A percentile compares a stretch with the other conserved stretches of the same genome.
phyloP scores from a whole-genome alignment of 35 echinoderm and acorn worm genomes.

The Strongylocentrotus purpuratus region DNA sequence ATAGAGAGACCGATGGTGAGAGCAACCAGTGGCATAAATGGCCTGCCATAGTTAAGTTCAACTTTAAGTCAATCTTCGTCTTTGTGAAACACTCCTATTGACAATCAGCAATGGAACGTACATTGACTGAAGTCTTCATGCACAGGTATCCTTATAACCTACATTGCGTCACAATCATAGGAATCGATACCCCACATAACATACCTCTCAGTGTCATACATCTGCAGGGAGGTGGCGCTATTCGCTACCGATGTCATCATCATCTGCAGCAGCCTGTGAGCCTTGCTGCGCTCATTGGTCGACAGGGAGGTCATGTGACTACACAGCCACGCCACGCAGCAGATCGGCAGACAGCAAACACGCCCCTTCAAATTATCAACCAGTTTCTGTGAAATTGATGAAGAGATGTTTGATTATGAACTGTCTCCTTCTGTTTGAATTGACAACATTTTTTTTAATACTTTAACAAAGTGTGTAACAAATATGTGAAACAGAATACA shows the following conservation, averaged over 20 bases:
- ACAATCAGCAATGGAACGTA: too few species aligned
- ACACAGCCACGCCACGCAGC: slow-evolving; percentile 73
- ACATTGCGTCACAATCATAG: neutral
- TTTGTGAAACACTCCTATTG: too few species aligned
- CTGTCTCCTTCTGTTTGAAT: too few species aligned
- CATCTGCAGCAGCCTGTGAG: slow-evolving; percentile 63
- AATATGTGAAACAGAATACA: too few species aligned
- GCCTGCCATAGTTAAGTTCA: too few species aligned
- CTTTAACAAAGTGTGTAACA: too few species aligned
- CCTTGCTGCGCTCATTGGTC: slow-evolving; percentile 57
- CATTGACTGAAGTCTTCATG: neutral
- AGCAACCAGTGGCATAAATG: too few species aligned
- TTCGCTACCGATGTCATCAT: slow-evolving; percentile 47
- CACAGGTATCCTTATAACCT: neutral
- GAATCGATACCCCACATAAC: neutral
- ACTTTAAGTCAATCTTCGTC: too few species aligned
- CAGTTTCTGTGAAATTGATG: slow-evolving; percentile 54
- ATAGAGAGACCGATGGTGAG: too few species aligned
- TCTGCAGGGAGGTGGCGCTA: slow-evolving; percentile 49
- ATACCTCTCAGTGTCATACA: slow-evolving; percentile 73
- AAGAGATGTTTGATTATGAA: neutral
- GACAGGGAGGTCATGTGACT: slow-evolving; percentile 65
- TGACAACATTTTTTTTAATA: too few species aligned
- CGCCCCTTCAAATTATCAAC: slow-evolving; percentile 63
- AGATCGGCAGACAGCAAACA: slow-evolving; percentile 73